phyloP scores from a whole-genome alignment of 2,797 vertebrate genomes.

The Acipenser ruthenus region DNA sequence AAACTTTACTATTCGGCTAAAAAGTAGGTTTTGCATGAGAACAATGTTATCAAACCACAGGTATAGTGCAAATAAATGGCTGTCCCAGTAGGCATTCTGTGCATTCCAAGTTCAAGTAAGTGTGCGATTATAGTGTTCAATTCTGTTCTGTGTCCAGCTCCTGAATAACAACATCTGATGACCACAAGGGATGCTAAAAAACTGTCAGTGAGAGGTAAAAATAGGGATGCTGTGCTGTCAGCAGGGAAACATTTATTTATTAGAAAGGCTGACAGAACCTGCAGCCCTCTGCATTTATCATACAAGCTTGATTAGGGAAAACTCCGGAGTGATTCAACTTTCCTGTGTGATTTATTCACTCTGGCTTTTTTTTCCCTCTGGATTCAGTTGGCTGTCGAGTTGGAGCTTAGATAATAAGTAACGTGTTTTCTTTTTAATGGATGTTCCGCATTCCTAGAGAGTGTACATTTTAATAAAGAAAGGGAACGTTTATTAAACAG shows the following conservation, averaged over 20 bases:
- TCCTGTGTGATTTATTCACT: conserved; percentile 19
- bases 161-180: conserved; percentile 17
- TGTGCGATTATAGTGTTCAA: too few relatives aligned
- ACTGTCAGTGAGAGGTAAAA: conserved; percentile 32
- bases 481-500: too few relatives aligned
- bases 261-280: conserved; percentile 41
- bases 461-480: too few relatives aligned
- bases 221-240: conserved; percentile 47
- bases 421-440: too few relatives aligned
- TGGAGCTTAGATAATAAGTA: too few relatives aligned
- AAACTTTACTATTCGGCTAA: too few relatives aligned
- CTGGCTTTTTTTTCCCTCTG: conserved; percentile 9
- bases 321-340: background rate
- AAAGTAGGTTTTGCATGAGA: too few relatives aligned
- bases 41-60: too few relatives aligned
- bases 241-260: conserved; percentile 50
- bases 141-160: background rate
- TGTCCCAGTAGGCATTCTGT: too few relatives aligned
- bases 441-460: too few relatives aligned
- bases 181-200: conserved; percentile 12
- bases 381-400: background rate
- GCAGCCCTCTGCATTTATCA: conserved; percentile 41
- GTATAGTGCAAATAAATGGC: too few relatives aligned
- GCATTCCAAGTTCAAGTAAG: too few relatives aligned
- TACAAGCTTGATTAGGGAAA: conserved; percentile 44